Conservation (phyloP, 2,113 vertebrate species). For the Chinchilla lanigera region DNA sequence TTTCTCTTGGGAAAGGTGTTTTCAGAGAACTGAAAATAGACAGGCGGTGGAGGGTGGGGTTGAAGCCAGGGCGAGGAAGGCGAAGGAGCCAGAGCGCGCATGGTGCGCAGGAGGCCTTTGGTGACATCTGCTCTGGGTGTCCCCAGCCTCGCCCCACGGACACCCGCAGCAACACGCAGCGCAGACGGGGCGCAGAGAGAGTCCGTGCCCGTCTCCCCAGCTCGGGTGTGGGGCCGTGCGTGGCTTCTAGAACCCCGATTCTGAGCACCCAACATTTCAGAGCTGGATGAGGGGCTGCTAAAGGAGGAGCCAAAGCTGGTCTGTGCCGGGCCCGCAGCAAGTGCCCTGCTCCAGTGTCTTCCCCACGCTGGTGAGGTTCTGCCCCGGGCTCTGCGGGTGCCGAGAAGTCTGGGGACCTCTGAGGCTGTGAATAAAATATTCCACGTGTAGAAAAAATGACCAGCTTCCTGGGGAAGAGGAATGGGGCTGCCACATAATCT, state of each 20-base stretch:
- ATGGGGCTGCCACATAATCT: not conserved
- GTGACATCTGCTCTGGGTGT: not conserved
- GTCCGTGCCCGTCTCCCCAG: not conserved
- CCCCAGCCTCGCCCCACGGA: not conserved
- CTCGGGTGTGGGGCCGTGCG: fast-evolving
- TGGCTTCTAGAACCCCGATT: fast-evolving
- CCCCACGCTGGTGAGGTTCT: not conserved
- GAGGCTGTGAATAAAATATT: not conserved
- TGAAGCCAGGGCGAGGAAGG: not conserved
- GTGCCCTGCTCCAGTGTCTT: not conserved
- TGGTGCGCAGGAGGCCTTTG: fast-evolving
- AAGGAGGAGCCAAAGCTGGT: not conserved
- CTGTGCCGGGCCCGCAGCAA: not conserved
- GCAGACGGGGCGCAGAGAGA: not conserved
- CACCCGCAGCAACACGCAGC: fast-evolving
- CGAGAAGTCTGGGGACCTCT: fast-evolving
- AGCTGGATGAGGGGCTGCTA: not conserved
- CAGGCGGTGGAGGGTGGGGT: not conserved
- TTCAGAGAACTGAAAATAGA: not conserved
- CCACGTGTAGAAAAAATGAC: not conserved
- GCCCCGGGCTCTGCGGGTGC: not conserved
- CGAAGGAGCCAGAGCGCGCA: not conserved
- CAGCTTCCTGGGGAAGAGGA: not conserved
- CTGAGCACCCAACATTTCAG: too few relatives aligned
- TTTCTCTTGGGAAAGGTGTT: not conserved